Evolutionary conservation across 2,113 vertebrate species (phyloP).

Genomic region (Stercorarius parasiticus): DNA sequence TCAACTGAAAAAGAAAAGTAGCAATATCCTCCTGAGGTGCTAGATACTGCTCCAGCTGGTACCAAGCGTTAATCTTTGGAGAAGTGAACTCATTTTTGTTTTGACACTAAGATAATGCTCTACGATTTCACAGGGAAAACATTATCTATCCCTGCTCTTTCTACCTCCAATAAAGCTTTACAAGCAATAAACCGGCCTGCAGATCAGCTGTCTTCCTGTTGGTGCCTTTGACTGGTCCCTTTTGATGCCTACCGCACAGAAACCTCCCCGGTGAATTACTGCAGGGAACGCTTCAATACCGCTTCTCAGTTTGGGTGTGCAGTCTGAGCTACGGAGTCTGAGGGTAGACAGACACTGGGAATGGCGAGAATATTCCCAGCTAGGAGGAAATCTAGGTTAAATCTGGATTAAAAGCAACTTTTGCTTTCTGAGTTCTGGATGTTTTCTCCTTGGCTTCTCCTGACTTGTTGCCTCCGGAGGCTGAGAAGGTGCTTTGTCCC

Average conservation of each 20-base stretch:
- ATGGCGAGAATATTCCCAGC: not conserved
- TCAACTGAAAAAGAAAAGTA: conserved; percentile 3
- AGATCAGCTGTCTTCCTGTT: not conserved
- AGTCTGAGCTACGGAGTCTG: not conserved
- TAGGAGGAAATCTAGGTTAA: not conserved
- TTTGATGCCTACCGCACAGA: conserved; percentile 41
- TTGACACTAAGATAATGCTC: conserved; percentile 59
- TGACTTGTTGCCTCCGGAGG: not conserved
- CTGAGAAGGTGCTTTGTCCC: not conserved
- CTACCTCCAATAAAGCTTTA: conserved; percentile 58
- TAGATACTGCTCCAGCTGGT: conserved; percentile 62
- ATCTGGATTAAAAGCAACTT: not conserved
- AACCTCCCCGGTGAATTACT: not conserved
- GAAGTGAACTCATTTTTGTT: conserved; percentile 47
- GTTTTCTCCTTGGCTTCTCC: not conserved
- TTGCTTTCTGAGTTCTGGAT: not conserved
- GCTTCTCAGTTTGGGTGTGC: not conserved
- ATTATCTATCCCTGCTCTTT: conserved; percentile 9
- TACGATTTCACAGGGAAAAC: conserved; percentile 38
- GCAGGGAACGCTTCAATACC: not conserved
- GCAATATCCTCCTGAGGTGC: not conserved
- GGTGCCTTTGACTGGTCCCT: conserved; percentile 15
- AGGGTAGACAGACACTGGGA: not conserved
- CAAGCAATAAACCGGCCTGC: conserved; percentile 42
- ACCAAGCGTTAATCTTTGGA: conserved; percentile 52